A percentile compares a stretch with the other conserved stretches of the same genome.
phyloP scores from a whole-genome alignment of 2,113 vertebrate species.

The Pitta sordida region DNA sequence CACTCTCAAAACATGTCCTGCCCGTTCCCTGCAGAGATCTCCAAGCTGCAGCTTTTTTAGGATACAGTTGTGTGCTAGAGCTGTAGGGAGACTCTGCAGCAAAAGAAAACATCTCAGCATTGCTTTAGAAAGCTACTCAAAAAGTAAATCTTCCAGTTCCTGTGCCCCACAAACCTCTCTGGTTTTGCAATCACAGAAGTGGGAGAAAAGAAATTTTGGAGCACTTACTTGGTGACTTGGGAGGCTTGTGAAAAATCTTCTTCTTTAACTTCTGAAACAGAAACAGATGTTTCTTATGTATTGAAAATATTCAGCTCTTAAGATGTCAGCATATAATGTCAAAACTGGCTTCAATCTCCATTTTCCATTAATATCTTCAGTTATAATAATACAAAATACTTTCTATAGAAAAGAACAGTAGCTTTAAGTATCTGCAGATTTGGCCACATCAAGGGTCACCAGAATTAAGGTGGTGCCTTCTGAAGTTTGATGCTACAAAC shows the following conservation, averaged over 20 bases:
- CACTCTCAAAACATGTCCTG: conserved; percentile 46
- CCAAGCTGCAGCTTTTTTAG: conserved; percentile 76
- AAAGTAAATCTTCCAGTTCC: neutral
- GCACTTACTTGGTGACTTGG: conserved; percentile 83
- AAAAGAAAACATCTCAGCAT: neutral
- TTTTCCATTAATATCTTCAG: neutral
- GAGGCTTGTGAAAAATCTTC: conserved; percentile 74
- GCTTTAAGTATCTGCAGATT: neutral
- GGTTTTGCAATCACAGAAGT: neutral
- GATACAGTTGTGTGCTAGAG: conserved; percentile 74
- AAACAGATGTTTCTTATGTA: neutral
- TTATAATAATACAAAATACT: neutral
- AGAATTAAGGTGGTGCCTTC: neutral
- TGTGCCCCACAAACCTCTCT: neutral
- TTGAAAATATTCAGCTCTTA: neutral
- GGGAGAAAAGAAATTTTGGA: neutral
- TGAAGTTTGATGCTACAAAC: neutral
- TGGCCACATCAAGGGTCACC: neutral
- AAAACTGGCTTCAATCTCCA: neutral
- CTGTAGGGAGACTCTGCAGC: conserved; percentile 86
- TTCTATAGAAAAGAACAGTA: neutral
- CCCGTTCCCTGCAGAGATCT: conserved; percentile 68
- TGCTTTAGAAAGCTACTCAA: neutral
- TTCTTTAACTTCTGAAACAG: conserved; percentile 76
- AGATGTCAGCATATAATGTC: neutral